Conservation (phyloP, 2,113 vertebrate genomes). For the Anolis carolinensis region DNA sequence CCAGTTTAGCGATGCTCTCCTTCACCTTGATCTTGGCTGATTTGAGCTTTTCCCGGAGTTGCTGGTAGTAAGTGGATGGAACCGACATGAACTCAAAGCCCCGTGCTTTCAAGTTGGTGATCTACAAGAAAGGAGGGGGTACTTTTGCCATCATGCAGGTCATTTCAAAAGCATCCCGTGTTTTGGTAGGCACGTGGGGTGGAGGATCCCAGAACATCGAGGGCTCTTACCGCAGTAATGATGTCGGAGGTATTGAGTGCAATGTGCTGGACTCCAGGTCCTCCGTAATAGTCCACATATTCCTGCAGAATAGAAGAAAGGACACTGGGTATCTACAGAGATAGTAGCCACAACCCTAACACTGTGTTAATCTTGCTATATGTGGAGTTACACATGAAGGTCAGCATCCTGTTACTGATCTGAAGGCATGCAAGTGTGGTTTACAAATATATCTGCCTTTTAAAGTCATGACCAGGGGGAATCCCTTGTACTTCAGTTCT, state of each 20-base stretch:
- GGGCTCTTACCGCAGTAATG: constrained; percentile 82
- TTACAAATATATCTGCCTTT: too few relatives aligned
- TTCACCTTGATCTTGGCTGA: constrained; percentile 85
- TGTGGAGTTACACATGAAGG: too few relatives aligned
- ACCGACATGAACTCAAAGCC: constrained; percentile 91
- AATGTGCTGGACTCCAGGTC: constrained; percentile 93
- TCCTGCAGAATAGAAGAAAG: constrained; percentile 74
- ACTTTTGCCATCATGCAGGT: neutral
- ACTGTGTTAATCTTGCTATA: too few relatives aligned
- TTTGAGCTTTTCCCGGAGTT: constrained; percentile 86
- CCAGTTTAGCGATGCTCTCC: constrained; percentile 85
- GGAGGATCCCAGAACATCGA: neutral
- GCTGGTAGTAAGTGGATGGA: constrained; percentile 86
- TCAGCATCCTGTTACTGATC: too few relatives aligned
- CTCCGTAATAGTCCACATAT: constrained; percentile 93
- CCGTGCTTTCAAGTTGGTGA: constrained; percentile 87
- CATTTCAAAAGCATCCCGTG: neutral
- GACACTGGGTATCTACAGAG: fast-evolving
- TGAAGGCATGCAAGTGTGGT: too few relatives aligned
- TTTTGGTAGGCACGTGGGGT: neutral
- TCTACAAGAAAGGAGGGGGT: constrained; percentile 70
- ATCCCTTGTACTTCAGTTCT: too few relatives aligned
- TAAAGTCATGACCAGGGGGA: too few relatives aligned
- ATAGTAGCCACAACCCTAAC: too few relatives aligned
- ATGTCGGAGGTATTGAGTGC: constrained; percentile 93